phyloP scores from a whole-genome alignment of 2,888 invertebrate genomes.

The Pycnomerus fuliginosus region DNA sequence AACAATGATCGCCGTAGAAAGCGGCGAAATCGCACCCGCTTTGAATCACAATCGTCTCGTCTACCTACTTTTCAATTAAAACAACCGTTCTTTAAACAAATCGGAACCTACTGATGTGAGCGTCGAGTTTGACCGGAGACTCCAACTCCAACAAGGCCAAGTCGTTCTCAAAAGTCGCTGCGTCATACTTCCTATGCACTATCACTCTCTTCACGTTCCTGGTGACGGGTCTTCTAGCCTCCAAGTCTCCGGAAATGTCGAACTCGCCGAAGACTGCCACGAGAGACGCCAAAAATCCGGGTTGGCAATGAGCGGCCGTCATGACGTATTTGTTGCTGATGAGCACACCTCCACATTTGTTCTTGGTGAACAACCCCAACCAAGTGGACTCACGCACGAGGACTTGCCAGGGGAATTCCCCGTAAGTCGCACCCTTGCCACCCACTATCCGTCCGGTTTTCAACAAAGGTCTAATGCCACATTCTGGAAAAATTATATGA shows the following conservation, averaged over 20 bases:
- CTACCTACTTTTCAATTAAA: slow-evolving; percentile 19
- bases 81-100: slow-evolving; percentile 9
- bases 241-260: slow-evolving; percentile 83
- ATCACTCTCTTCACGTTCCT: slow-evolving; percentile 85
- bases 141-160: slow-evolving; percentile 85
- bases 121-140: slow-evolving; percentile 76
- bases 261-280: slow-evolving; percentile 91
- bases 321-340: slow-evolving; percentile 84
- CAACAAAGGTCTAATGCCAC: slow-evolving; percentile 80
- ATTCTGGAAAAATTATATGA: slow-evolving; percentile 62
- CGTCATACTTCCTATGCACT: slow-evolving; percentile 85
- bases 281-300: slow-evolving; percentile 86
- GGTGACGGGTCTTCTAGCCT: slow-evolving; percentile 73
- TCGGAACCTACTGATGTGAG: slow-evolving; percentile 70
- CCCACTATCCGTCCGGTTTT: slow-evolving; percentile 85
- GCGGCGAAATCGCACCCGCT: slow-evolving; percentile 10
- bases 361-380: slow-evolving; percentile 91
- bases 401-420: slow-evolving; percentile 93
- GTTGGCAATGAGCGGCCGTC: slow-evolving; percentile 94
- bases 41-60: slow-evolving; percentile 20
- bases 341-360: slow-evolving; percentile 94
- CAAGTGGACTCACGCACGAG: slow-evolving; percentile 89
- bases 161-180: slow-evolving; percentile 90
- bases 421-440: slow-evolving; percentile 82
- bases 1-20: too few relatives aligned